A percentile compares a stretch with the other conserved stretches of the same genome.
These are phyloP conservation scores for Lucifuga dentata DNA, from an alignment of 2,113 vertebrate genomes.

Conservation along the genomic window DNA sequence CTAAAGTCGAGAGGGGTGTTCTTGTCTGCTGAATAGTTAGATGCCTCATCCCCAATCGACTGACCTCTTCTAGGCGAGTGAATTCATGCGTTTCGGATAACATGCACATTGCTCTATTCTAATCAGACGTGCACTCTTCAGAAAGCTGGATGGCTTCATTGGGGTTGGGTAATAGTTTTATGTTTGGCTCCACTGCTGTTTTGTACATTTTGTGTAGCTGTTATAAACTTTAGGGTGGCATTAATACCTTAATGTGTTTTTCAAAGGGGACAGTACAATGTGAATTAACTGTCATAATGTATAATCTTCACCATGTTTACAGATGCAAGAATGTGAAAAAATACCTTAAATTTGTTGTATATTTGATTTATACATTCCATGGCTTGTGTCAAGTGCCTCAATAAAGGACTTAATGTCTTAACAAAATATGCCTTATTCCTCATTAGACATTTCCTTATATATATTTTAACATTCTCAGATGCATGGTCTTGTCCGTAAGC, in stretches of 20 bases:
- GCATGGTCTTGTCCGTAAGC: no score
- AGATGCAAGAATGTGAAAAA: conserved; percentile 79
- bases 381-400: conserved; percentile 86
- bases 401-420: conserved; percentile 75
- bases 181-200: conserved; percentile 73
- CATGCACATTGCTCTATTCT: not conserved
- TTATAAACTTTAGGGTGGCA: conserved; percentile 44
- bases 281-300: conserved; percentile 75
- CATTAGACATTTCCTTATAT: not conserved
- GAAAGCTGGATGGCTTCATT: not conserved
- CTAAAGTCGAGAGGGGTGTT: conserved; percentile 54
- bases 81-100: conserved; percentile 37
- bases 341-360: conserved; percentile 56
- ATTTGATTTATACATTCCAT: conserved; percentile 74
- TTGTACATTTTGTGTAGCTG: conserved; percentile 67
- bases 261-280: conserved; percentile 23
- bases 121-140: conserved; percentile 6
- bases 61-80: conserved; percentile 43
- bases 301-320: conserved; percentile 80
- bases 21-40: conserved; percentile 64
- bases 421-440: not conserved
- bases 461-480: not conserved
- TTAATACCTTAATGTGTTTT: conserved; percentile 51
- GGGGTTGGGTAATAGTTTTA: conserved; percentile 59
- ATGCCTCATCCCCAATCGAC: conserved; percentile 38